Conservation (phyloP, 1,140 invertebrate genomes). For the Heliothis virescens region DNA sequence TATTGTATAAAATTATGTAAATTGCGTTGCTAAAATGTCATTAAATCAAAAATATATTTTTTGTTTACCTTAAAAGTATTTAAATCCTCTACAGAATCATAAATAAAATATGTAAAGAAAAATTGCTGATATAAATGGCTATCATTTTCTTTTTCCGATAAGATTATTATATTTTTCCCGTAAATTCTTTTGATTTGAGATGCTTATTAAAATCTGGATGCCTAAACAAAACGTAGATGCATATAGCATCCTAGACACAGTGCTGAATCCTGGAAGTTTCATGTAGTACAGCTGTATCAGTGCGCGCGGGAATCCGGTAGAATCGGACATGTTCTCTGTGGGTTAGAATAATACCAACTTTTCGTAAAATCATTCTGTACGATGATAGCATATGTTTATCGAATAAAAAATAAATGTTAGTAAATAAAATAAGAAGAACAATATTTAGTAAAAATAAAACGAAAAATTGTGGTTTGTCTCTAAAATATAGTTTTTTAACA, state of each 20-base stretch:
- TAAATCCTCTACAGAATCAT: too few relatives aligned
- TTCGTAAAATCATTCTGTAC: background rate
- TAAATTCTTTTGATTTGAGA: too few relatives aligned
- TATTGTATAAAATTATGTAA: background rate
- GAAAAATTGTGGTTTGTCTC: background rate
- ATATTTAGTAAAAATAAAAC: background rate
- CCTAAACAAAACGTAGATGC: background rate
- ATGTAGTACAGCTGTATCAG: constrained; percentile 30
- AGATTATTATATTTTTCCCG: too few relatives aligned
- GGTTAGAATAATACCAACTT: background rate
- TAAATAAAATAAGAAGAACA: background rate
- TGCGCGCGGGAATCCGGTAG: constrained; percentile 42
- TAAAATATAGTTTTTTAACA: background rate
- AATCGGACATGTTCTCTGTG: constrained; percentile 32
- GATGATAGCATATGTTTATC: too few relatives aligned
- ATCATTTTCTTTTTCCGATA: too few relatives aligned
- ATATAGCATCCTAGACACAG: background rate
- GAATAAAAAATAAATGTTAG: background rate
- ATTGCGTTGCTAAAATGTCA: background rate
- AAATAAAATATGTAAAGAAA: too few relatives aligned
- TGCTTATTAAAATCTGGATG: background rate
- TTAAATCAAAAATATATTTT: background rate
- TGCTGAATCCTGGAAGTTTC: constrained; percentile 1
- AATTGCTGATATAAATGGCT: too few relatives aligned
- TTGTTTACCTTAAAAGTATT: too few relatives aligned